Evolutionary conservation across 2,888 invertebrate genomes (phyloP), one percentile per base, ranked within the genome.

Genomic region (Dastarcus helophoroides): DNA sequence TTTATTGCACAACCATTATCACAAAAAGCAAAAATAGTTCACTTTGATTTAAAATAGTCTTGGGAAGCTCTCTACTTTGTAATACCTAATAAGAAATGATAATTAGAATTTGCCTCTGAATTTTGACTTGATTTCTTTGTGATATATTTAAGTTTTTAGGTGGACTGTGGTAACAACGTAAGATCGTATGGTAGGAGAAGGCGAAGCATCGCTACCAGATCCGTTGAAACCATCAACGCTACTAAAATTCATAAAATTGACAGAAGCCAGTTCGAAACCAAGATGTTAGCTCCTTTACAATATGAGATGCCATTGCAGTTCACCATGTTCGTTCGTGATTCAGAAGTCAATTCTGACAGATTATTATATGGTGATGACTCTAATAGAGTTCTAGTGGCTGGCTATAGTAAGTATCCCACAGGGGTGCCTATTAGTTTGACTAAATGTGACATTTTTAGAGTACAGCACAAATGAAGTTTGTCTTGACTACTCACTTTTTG

Each of bases 291-390:
- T 9, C 26, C 30, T 3, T 12, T 21, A 24, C 26, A 19, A 16
- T 28, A 58, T 4, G 56, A 66, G 46, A 57, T 73, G 40, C 68
- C 71, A 2, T 52, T 76, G 3, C 71, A 74, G 46, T 64, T 69
- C 26, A 62, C 69, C 15, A 63, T 76, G 30, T 63, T 69, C 14
- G 76, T 77, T 3, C 61, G 67, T 36, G 67, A 65, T 41, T 65
- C 68, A 10, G 62, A 72, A 19, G 53, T 69, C 26, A 64, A 71
- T 0, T 69, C 79, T 0, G 79, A 79, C 49, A 73, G 73, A 14
- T 61, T 79, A 14, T 65, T 79, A 9, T 67, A 73, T 26, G 79
- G 76, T 3, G 78, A 65, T 53, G 62, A 61, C 25, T n/a, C n/a
- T n/a, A 57, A 68, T 14, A 67, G 67, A 26, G 56, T 73, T 29